Percentiles rank a stretch among this genome's conserved stretches.
phyloP scores from a whole-genome alignment of 2,113 vertebrate genomes.

The Pteruthius melanotis region DNA sequence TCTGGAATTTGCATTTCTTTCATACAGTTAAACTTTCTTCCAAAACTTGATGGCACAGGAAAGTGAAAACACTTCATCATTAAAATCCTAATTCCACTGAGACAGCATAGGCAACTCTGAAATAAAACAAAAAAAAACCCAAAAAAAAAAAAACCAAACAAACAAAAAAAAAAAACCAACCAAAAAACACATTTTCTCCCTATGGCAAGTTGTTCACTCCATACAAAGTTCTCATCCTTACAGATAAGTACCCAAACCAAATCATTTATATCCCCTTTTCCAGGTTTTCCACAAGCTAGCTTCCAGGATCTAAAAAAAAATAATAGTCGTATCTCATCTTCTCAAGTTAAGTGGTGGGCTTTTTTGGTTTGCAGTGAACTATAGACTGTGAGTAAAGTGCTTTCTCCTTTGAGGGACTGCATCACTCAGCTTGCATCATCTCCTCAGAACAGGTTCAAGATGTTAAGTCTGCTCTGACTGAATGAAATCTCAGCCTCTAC shows the following conservation, averaged over 20 bases:
- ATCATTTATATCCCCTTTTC: background rate
- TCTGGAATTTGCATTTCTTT: background rate
- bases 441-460: background rate
- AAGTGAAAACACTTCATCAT: background rate
- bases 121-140: background rate
- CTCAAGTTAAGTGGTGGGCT: background rate
- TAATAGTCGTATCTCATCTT: background rate
- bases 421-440: background rate
- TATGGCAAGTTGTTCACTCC: background rate
- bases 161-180: too few species aligned
- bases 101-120: background rate
- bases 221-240: background rate
- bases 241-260: background rate
- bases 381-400: background rate
- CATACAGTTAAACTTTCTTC: background rate
- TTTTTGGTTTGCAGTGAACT: background rate
- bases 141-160: too few species aligned
- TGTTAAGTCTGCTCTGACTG: background rate
- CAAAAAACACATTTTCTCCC: rapidly evolving
- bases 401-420: background rate
- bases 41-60: background rate
- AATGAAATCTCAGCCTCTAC: background rate
- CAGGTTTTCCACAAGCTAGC: background rate
- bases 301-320: background rate
- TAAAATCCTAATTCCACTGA: background rate